Conservation (phyloP, 2,113 vertebrate species). For the Pampusana beccarii region DNA sequence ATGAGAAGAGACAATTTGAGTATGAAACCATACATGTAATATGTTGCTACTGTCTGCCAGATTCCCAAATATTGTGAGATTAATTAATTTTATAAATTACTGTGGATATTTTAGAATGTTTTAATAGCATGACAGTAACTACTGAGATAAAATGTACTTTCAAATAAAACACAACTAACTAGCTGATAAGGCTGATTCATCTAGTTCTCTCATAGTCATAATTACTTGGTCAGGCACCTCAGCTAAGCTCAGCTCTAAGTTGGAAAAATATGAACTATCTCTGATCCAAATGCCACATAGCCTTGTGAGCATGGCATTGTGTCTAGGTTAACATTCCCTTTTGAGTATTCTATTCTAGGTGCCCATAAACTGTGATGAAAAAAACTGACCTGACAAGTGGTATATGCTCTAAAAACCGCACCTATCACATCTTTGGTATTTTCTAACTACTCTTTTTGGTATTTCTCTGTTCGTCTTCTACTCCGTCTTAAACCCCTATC, state of each 20-base stretch:
- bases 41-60: background rate
- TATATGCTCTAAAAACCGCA: fast-evolving
- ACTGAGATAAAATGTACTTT: background rate
- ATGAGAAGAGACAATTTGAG: background rate
- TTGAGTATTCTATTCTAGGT: background rate
- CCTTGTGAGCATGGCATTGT: background rate
- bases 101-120: background rate
- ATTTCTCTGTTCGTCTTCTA: background rate
- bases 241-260: background rate
- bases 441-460: background rate
- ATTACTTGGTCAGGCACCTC: background rate
- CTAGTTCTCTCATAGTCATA: background rate
- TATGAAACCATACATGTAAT: background rate
- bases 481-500: background rate
- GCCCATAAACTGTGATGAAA: background rate
- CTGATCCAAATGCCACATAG: background rate
- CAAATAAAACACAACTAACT: background rate
- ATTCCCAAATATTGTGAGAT: background rate
- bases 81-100: background rate
- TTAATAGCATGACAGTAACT: background rate
- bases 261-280: background rate
- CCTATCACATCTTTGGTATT: background rate
- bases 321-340: background rate
- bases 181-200: background rate
- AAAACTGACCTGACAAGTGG: background rate